A percentile compares a stretch with the other conserved stretches of the same genome.
Evolutionary conservation across 2,797 vertebrate species (phyloP).

Genomic region (Diglossa cyanea): DNA sequence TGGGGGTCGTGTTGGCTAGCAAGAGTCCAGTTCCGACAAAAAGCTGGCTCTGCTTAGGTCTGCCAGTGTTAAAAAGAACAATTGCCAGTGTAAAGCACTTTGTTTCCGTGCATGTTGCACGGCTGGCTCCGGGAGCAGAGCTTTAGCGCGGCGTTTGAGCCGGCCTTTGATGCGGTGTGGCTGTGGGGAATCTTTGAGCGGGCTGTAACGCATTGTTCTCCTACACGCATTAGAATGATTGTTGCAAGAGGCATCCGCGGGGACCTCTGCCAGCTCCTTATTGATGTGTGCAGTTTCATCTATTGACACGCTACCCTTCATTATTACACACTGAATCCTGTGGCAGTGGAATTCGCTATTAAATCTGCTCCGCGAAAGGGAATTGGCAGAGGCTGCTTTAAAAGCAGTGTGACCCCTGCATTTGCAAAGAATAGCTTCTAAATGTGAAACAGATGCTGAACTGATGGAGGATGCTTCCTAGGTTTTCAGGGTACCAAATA

Average conservation of each 20-base stretch:
- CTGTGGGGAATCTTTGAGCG: constrained; percentile 47
- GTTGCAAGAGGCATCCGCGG: not conserved
- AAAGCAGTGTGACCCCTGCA: not conserved
- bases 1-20: not conserved
- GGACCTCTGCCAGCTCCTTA: constrained; percentile 52
- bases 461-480: not conserved
- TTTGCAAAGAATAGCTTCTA: constrained; percentile 37
- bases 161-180: not conserved
- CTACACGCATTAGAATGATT: not conserved
- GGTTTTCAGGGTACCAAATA: not conserved
- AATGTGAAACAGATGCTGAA: constrained; percentile 43
- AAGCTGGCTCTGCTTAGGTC: not conserved
- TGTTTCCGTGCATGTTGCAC: not conserved
- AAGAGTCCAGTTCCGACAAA: not conserved
- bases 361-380: constrained; percentile 29
- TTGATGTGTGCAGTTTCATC: constrained; percentile 59
- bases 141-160: not conserved
- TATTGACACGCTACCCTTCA: constrained; percentile 44
- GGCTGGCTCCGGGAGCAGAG: not conserved
- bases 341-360: constrained; percentile 46
- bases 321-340: constrained; percentile 33
- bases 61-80: not conserved
- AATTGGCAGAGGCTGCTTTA: constrained; percentile 20
- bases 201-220: constrained; percentile 44
- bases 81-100: not conserved